Evolutionary conservation across 1,140 invertebrate species (phyloP), one percentile per base, ranked within the genome.

Genomic region (Bombus sibiricus): DNA sequence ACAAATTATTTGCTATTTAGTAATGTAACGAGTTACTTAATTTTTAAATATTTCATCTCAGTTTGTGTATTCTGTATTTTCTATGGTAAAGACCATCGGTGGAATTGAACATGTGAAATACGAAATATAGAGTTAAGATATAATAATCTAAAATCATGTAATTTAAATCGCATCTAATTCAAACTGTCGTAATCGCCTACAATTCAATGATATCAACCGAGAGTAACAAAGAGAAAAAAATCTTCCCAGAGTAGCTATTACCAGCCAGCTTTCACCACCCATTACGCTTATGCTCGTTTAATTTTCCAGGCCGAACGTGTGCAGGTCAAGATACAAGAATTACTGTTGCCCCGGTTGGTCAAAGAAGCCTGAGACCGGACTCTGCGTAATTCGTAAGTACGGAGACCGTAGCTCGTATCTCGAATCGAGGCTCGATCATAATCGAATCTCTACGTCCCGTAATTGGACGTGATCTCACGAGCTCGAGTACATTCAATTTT

Each of bases 301-400:
- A 86, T 82, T 74, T 97, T 96, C 8, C 96, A 97, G 97, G 78
- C 97, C 97, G 8, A 98, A 98, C 94, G 97, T 98, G 13, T 98
- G 98, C 93, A 96, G 97, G 87, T 96, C 96, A 69, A 96, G 96
- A 88, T 95, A 96, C 91, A 96, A 96, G 90, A 97, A 96, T 88
- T 97, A 97, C 91, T 98, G 98, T 94, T 98, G 98, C 95, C 97
- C 97, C 2, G 98, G 98, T 28, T 98, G 98, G 98, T 96, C 96
- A 13, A 96, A 96, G 85, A 97, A 97, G 90, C 96, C 96, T 2
- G 96, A 96, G 75, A 97, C 96, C 22, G 96, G 96, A 83, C 95
- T 97, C 41, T 98, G 98, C 94, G 96, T 98, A 88, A 97, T 98
- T 90, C 98, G 98, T 98, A 96, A 98, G 97, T 97, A 95, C 59